Base-by-base conservation (phyloP, 2,797 vertebrate species). In the Tragopan temminckii region DNA sequence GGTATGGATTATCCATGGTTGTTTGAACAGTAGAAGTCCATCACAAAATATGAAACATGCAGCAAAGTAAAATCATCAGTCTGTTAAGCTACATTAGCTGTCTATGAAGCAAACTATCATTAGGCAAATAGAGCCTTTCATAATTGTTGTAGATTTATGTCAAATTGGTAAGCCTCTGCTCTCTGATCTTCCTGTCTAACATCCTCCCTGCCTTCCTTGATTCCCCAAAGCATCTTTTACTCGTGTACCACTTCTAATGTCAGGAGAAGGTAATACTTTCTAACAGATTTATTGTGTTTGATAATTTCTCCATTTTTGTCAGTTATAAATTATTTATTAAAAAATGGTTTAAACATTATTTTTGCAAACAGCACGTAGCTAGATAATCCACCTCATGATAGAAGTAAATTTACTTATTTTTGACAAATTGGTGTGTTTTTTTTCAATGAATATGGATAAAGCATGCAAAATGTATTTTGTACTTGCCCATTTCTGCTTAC, bases 131-230 rank as follows among this genome's bases (percentile, higher is more conserved):
- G 29, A 29, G 63, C 25, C 3, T 63, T 71, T 63, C 33, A 29
- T 45, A n/a, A 43, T 50, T 81, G 11, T 85, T 27, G 31, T 78
- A n/a, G 20, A 35, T 74, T 61, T 70, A 12, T 58, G 16, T 46
- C n/a, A 64, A 46, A 45, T 16, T 57, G 40, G 8, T 71, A 62
- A 13, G 7, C 9, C 24, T 78, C 23, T 79, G 52, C 69, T 83
- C n/a, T 67, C 57, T 38, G 31, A 21, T 85, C 42, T 89, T 93
- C 72, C 21, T 29, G 9, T 53, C 68, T 92, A 23, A 91, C 5
- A 19, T 16, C 6, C 13, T 88, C 6, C 8, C 6, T 10, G 8
- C 24, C 31, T 77, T 55, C 27, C 48, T 11, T 11, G 35, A 0
- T 58, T 21, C 27, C 33, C 27, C 17, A 11, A 42, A 78, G 57